A percentile compares a stretch with the other conserved stretches of the same genome.
Evolutionary conservation across 2,113 vertebrate species (phyloP).

Genomic region (Ameiurus melas): DNA sequence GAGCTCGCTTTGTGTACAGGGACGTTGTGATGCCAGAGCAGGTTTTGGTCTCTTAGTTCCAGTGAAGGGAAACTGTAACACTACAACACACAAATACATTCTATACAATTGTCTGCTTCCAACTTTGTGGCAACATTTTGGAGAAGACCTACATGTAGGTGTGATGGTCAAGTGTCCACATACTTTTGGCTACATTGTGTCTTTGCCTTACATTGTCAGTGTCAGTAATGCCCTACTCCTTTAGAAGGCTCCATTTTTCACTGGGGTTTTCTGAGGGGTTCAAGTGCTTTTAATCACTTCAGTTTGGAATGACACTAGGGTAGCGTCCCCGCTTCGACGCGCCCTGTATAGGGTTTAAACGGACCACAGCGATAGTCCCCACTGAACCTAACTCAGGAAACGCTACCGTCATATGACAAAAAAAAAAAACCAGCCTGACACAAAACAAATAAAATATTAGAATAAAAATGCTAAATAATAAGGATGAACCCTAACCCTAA

Average conservation of each 20-base stretch:
- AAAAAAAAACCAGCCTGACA: too few relatives aligned
- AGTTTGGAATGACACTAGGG: too few relatives aligned
- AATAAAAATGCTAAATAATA: too few relatives aligned
- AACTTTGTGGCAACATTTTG: not conserved
- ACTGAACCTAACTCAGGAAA: too few relatives aligned
- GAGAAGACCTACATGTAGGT: not conserved
- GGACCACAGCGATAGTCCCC: too few relatives aligned
- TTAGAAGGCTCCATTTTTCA: not conserved
- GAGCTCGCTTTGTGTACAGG: not conserved
- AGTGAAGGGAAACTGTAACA: too few relatives aligned
- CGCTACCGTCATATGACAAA: too few relatives aligned
- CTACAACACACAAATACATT: not conserved
- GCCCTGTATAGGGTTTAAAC: not conserved
- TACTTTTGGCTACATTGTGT: not conserved
- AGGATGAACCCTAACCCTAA: too few relatives aligned
- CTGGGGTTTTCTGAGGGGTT: too few relatives aligned
- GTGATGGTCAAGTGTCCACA: not conserved
- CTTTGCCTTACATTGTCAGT: not conserved
- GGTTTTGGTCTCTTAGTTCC: not conserved
- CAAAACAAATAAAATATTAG: too few relatives aligned
- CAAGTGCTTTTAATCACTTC: too few relatives aligned
- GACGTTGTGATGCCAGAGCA: not conserved
- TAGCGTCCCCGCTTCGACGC: too few relatives aligned
- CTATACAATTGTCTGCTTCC: not conserved
- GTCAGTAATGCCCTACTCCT: not conserved